Percentiles rank a stretch among this genome's conserved stretches.
These are phyloP conservation scores for Brachionus asplanchnoidis DNA, from an alignment of 1,140 invertebrate species.

Conservation along the genomic window DNA sequence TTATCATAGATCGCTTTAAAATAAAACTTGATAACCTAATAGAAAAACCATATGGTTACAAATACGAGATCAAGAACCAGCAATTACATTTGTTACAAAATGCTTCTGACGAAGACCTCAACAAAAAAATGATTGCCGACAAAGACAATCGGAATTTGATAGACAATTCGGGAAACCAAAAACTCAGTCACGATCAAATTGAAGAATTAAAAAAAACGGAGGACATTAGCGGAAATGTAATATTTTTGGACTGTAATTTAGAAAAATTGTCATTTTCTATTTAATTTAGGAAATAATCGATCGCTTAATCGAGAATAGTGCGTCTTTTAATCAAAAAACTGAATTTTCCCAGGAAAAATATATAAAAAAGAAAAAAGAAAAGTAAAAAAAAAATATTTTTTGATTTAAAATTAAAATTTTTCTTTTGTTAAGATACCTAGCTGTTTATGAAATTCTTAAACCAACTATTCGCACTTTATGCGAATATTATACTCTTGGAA, in stretches of 20 bases:
- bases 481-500: slow-evolving; percentile 65
- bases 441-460: slow-evolving; percentile 60
- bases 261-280: not conserved
- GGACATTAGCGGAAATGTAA: slow-evolving; percentile 65
- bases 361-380: slow-evolving; percentile 83
- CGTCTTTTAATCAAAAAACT: slow-evolving; percentile 74
- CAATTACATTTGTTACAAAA: slow-evolving; percentile 22
- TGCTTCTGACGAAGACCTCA: not conserved
- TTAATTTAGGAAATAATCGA: slow-evolving; percentile 69
- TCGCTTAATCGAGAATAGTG: slow-evolving; percentile 79
- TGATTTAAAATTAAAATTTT: not conserved
- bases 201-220: slow-evolving; percentile 65
- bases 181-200: slow-evolving; percentile 75
- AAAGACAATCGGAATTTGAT: slow-evolving; percentile 75
- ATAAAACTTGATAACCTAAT: slow-evolving; percentile 67
- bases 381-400: slow-evolving; percentile 63
- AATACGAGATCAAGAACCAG: slow-evolving; percentile 65
- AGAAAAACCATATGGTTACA: slow-evolving; percentile 69
- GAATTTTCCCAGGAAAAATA: slow-evolving; percentile 90
- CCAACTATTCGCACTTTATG: slow-evolving; percentile 70
- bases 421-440: slow-evolving; percentile 28
- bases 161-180: slow-evolving; percentile 79
- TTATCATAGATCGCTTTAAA: slow-evolving; percentile 55
- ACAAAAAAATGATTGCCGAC: slow-evolving; percentile 56
- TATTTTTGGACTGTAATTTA: not conserved